Conservation (phyloP, 2,888 invertebrate genomes). For the Tuberolachnus salignus region DNA sequence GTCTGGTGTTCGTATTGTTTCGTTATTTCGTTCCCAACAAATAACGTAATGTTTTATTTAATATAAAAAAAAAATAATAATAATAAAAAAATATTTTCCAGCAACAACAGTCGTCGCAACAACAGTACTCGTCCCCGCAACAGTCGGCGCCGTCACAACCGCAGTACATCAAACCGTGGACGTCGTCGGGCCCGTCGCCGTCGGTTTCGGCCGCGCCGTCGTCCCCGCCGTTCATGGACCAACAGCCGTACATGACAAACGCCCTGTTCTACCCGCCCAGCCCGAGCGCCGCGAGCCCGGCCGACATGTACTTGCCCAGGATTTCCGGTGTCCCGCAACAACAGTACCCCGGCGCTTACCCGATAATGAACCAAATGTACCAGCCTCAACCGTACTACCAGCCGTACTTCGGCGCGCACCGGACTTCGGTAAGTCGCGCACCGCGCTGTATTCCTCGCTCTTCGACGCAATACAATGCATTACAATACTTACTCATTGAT, state of each 20-base stretch:
- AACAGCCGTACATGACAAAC: constrained; percentile 62
- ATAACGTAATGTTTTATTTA: too few relatives aligned
- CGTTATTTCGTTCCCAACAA: too few relatives aligned
- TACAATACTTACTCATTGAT: too few relatives aligned
- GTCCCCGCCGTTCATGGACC: constrained; percentile 61
- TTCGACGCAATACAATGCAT: too few relatives aligned
- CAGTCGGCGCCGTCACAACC: constrained; percentile 31
- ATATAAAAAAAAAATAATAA: too few relatives aligned
- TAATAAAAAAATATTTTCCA: too few relatives aligned
- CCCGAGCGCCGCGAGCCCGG: constrained; percentile 59
- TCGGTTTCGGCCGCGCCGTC: constrained; percentile 3
- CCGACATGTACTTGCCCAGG: constrained; percentile 31
- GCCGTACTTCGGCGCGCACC: constrained; percentile 48
- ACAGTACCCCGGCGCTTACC: constrained; percentile 19
- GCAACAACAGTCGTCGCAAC: constrained; percentile 26
- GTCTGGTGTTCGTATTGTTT: too few relatives aligned
- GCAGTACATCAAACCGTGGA: constrained; percentile 50
- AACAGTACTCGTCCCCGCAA: background rate
- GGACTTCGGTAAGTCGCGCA: constrained; percentile 45
- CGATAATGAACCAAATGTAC: constrained; percentile 49
- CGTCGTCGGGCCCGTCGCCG: constrained; percentile 12
- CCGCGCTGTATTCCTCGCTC: too few relatives aligned
- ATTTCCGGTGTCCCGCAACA: constrained; percentile 17
- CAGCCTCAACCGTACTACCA: constrained; percentile 51
- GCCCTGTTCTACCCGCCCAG: constrained; percentile 62